These are phyloP conservation scores for Halocynthia aurantium DNA, from an alignment of 23 tunicate species.

Conservation along the genomic window DNA sequence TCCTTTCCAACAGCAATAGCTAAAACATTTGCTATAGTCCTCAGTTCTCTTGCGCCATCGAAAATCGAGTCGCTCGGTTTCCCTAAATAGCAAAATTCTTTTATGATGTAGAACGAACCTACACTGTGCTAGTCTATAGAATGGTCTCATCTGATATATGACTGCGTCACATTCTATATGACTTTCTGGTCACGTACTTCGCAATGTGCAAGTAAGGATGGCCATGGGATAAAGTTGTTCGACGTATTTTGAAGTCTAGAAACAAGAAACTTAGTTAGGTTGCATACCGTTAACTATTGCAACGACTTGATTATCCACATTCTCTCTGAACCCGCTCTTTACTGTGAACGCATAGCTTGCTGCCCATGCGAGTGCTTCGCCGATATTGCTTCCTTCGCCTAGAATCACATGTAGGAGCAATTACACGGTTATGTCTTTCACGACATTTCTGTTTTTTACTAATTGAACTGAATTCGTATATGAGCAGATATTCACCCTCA, in stretches of 20 bases:
- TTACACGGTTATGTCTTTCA: too few relatives aligned
- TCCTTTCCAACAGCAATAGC: neutral
- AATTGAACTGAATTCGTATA: too few relatives aligned
- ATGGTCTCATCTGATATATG: too few relatives aligned
- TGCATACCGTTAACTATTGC: neutral
- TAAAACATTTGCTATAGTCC: neutral
- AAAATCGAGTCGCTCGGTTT: neutral
- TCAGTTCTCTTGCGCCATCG: neutral
- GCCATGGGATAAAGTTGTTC: too few relatives aligned
- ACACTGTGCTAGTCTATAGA: too few relatives aligned
- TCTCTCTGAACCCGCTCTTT: neutral
- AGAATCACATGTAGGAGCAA: neutral
- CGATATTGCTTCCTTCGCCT: slow-evolving; percentile 1
- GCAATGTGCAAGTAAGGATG: too few relatives aligned
- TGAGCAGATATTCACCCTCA: too few relatives aligned
- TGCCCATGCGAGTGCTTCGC: slow-evolving; percentile 1
- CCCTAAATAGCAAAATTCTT: neutral
- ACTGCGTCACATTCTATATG: too few relatives aligned
- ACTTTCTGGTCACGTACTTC: too few relatives aligned
- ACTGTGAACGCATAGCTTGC: slow-evolving; percentile 6
- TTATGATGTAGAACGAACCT: neutral
- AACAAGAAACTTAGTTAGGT: too few relatives aligned
- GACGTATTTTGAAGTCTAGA: too few relatives aligned
- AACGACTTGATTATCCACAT: slow-evolving; percentile 8
- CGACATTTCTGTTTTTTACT: too few relatives aligned